Percentiles rank a stretch among this genome's conserved stretches.
Conservation (phyloP, 2,113 vertebrate genomes). For the Anguilla japonica region DNA sequence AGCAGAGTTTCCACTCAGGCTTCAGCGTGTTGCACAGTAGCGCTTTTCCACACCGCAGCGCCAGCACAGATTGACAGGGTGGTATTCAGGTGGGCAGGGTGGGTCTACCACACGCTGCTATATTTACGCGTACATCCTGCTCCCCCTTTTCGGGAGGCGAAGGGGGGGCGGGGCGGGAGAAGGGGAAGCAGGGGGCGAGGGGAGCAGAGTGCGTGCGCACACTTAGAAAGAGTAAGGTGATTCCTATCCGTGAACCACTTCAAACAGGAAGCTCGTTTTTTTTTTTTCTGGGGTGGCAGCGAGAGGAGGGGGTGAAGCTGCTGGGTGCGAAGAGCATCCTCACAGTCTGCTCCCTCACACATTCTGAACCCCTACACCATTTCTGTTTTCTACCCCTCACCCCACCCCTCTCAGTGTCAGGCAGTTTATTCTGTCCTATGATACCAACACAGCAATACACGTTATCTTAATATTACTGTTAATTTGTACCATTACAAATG, state of each 20-base stretch:
- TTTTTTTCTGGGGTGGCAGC: constrained; percentile 10
- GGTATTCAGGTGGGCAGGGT: constrained; percentile 32
- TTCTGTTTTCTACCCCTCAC: not conserved
- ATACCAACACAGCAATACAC: not conserved
- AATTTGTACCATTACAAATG: not conserved
- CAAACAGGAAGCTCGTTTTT: constrained; percentile 47
- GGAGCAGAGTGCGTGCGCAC: constrained; percentile 33
- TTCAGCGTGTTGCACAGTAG: constrained; percentile 25
- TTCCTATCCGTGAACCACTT: constrained; percentile 61
- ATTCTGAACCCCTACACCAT: constrained; percentile 16
- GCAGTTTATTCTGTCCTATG: not conserved
- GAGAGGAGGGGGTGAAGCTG: not conserved
- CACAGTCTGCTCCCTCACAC: constrained; percentile 18
- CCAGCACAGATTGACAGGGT: constrained; percentile 62
- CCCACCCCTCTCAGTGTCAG: not conserved
- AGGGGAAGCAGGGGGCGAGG: not conserved
- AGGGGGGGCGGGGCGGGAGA: not conserved
- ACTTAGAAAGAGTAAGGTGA: constrained; percentile 54
- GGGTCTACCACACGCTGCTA: constrained; percentile 59
- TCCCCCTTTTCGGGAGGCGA: constrained; percentile 20
- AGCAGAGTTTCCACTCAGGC: constrained; percentile 25
- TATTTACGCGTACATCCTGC: constrained; percentile 64
- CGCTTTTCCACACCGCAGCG: constrained; percentile 50
- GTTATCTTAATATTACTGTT: not conserved
- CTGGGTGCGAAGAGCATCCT: constrained; percentile 19